Evolutionary conservation across 2,797 vertebrate species (phyloP), one percentile per base, ranked within the genome.

Genomic region (Rallus crepitans): DNA sequence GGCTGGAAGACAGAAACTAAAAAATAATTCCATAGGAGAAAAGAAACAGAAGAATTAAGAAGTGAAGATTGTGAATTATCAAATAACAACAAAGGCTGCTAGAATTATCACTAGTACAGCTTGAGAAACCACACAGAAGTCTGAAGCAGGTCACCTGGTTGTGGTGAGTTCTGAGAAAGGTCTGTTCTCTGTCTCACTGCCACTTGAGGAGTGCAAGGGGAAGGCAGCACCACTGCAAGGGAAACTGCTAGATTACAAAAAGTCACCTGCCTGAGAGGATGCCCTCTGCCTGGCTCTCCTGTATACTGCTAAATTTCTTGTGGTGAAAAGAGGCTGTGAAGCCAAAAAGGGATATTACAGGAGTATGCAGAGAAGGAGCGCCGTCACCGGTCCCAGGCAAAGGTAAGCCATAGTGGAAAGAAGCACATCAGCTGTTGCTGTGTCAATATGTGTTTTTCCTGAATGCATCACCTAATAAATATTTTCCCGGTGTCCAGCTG

Each of bases 151-250:
- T 56, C 35, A 70, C 2, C 5, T 40, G 9, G 12, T 47, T 4
- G 15, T 84, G 1, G 2, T 13, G 3, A 82, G n/a, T 17, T 76
- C 33, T 0, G 0, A 50, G 61, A 42, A 66, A 23, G 8, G 8
- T 42, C 47, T 82, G 25, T 47, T 15, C 27, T 61, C 39, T 2
- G 1, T 19, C 7, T 47, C 11, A 10, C 48, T 40, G 56, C 21
- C 2, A 1, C n/a, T 53, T 59, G 23, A 63, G 8, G 12, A 37
- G 7, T 0, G 2, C 17, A 27, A 59, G 11, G 23, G 8, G 45
- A 92, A 86, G 69, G 40, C 31, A 93, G 73, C 25, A 72, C 16
- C 18, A 4, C 31, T 61, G 33, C 45, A 33, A 40, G 16, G 23
- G 4, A 15, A 4, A 21, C 28, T 71, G 30, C 20, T 33, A 16